These are phyloP conservation scores for Gryon sp. DNA, from an alignment of 1,140 invertebrate genomes.

Conservation along the genomic window DNA sequence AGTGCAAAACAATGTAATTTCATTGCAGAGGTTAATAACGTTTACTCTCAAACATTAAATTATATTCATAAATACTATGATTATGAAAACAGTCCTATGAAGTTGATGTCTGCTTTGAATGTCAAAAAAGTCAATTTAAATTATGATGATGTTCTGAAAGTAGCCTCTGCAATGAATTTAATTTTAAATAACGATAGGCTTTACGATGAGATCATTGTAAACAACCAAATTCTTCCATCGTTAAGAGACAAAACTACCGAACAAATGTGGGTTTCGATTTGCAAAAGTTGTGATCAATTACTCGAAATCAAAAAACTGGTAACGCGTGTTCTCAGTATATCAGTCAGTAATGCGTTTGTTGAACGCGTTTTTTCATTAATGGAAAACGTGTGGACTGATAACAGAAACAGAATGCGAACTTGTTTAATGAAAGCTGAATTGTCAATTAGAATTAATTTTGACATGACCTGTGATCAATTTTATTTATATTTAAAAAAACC, in stretches of 20 bases:
- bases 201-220: conserved; percentile 26
- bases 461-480: conserved; percentile 17
- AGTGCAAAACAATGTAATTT: conserved; percentile 3
- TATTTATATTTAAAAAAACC: conserved; percentile 5
- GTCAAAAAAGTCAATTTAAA: conserved; percentile 25
- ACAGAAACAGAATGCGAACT: conserved; percentile 9
- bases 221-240: conserved; percentile 5
- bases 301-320: neutral
- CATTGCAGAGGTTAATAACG: conserved; percentile 8
- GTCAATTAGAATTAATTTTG: conserved; percentile 10
- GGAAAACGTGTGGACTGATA: conserved; percentile 12
- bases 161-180: conserved; percentile 19
- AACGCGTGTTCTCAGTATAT: no score
- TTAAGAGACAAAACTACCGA: conserved; percentile 7
- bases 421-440: conserved; percentile 14
- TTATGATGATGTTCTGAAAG: conserved; percentile 11
- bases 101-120: conserved; percentile 18
- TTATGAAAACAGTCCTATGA: conserved; percentile 36
- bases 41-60: conserved; percentile 28
- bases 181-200: conserved; percentile 4
- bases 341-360: conserved; percentile 16
- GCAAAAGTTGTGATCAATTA: conserved; percentile 23
- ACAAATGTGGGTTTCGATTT: conserved; percentile 29
- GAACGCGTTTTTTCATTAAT: conserved; percentile 25
- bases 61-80: conserved; percentile 27